Base-by-base conservation (phyloP, 92 coral and sea anemone genomes). In the Phenganax subtilis region DNA sequence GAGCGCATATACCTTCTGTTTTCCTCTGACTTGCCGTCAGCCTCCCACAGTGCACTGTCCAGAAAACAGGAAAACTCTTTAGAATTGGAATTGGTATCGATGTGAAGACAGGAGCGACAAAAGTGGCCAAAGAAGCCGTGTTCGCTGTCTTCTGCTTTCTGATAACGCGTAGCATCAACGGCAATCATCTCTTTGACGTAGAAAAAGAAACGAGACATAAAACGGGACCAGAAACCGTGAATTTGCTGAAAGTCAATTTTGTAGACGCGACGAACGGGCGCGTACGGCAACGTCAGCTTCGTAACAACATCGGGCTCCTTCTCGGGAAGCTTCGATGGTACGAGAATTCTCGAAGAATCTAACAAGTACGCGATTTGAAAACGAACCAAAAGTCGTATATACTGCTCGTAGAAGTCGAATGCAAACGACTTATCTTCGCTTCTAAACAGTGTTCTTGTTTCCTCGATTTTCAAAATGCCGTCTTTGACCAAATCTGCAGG, bases 201-300 rank as follows among this genome's bases (percentile, higher is more conserved):
- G 84, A 78, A 91, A 63, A 94, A 80, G 47, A 94, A 72, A 29
- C 98, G 90, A 9, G 98, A 91, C 72, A 91, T 89, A 54, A 94
- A 91, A 31, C 98, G 92, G 66, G 90, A 82, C 98, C 98, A 94
- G 81, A 94, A 94, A 0, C 98, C 98, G 58, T 92, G 98, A 68
- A 92, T 74, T 52, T 62, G 16, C 9, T 79, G 83, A 29, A 47
- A 64, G 29, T 79, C 75, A 62, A 79, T 79, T n/a, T 65, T 63
- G 52, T 79, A 79, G 12, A 65, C 63, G 3, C 98, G 89, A 72
- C 93, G 88, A 55, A 94, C 86, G 51, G 97, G 93, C 56, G 91
- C 89, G 64, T 81, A 94, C 11, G 87, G 96, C 3, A 94, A 80
- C 53, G 86, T 74, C 9, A 69, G 51, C 71, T 85, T 88, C 47